phyloP scores from a whole-genome alignment of 2,797 vertebrate genomes.

The Orientallactaga sibirica region DNA sequence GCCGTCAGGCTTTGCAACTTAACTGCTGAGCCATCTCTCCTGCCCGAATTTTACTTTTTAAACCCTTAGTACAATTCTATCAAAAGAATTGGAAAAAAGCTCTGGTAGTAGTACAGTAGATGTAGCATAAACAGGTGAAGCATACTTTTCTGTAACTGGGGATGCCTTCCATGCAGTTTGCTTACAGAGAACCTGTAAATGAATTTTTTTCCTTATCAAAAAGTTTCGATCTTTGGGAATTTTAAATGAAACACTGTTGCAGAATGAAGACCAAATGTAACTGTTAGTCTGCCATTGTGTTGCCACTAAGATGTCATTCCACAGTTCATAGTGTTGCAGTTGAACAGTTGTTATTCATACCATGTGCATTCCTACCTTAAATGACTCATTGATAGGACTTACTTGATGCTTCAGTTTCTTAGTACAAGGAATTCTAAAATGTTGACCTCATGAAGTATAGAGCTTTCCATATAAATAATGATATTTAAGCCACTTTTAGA shows the following conservation, averaged over 20 bases:
- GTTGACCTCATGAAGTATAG: constrained; percentile 33
- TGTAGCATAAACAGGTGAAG: not conserved
- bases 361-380: not conserved
- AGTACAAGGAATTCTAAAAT: not conserved
- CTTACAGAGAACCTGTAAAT: not conserved
- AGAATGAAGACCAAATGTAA: not conserved
- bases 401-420: constrained; percentile 23
- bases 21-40: too few species aligned
- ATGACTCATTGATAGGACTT: not conserved
- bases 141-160: not conserved
- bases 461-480: constrained; percentile 23
- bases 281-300: too few species aligned
- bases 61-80: not conserved
- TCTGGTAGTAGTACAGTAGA: not conserved
- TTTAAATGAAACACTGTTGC: not conserved
- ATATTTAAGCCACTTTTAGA: constrained; percentile 47
- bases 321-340: not conserved
- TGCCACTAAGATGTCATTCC: not conserved
- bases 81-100: constrained; percentile 15
- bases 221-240: constrained; percentile 42
- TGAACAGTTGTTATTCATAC: constrained; percentile 20
- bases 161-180: constrained; percentile 9
- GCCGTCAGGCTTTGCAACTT: too few species aligned
- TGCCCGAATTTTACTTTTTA: constrained; percentile 61
- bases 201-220: constrained; percentile 7